Evolutionary conservation across 1,140 invertebrate species (phyloP).

Genomic region (Zaprionus ghesquierei): DNA sequence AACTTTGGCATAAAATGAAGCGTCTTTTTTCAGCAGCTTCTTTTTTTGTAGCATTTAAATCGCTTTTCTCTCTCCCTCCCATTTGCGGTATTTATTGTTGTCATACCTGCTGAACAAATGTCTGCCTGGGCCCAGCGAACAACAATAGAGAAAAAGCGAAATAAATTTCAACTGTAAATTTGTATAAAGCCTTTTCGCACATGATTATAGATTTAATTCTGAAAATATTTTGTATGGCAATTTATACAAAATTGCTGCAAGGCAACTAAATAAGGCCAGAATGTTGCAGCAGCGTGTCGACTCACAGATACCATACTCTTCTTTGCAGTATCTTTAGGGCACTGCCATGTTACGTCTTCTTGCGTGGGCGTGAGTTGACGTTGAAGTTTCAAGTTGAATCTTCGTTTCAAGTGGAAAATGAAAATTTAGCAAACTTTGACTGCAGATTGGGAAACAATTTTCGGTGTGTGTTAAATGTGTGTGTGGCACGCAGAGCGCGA

Average conservation of each 20-base stretch:
- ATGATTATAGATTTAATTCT: background rate
- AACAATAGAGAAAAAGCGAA: background rate
- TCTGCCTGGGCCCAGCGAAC: too few species aligned
- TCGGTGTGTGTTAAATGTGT: background rate
- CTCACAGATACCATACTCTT: too few species aligned
- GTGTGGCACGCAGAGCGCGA: background rate
- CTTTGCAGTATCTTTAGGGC: too few species aligned
- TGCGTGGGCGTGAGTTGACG: background rate
- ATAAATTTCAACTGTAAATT: background rate
- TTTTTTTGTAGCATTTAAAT: conserved; percentile 5
- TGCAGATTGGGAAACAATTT: conserved; percentile 12
- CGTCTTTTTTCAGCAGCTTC: background rate
- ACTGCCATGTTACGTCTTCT: too few species aligned
- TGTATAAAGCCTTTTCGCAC: background rate
- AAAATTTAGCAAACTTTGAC: background rate
- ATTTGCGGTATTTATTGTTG: conserved; percentile 6
- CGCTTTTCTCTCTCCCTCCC: background rate
- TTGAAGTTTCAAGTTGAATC: background rate
- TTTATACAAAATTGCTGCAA: background rate
- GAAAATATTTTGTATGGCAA: background rate
- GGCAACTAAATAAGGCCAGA: too few species aligned
- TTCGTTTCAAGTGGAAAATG: background rate
- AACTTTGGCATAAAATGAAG: conserved; percentile 7
- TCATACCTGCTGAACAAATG: background rate
- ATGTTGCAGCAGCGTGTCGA: background rate